These are phyloP conservation scores for Neoseiulus cucumeris DNA, from an alignment of 1,140 invertebrate genomes.

Conservation along the genomic window DNA sequence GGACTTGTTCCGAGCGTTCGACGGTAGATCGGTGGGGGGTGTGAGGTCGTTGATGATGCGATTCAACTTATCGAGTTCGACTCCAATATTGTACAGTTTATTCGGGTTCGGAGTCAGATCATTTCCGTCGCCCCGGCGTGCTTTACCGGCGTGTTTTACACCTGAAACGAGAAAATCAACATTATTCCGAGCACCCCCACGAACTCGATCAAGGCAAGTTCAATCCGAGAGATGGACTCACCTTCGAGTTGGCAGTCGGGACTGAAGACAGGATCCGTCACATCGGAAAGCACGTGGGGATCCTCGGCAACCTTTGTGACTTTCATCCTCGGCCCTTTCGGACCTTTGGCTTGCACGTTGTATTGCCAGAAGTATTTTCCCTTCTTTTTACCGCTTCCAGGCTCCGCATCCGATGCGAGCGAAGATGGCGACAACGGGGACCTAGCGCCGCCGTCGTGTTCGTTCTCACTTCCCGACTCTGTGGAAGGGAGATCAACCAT, in stretches of 20 bases:
- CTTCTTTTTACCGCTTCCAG: conserved; percentile 35
- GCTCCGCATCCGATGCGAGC: conserved; percentile 15
- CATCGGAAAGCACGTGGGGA: conserved; percentile 71
- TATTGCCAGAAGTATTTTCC: conserved; percentile 95
- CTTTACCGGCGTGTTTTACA: conserved; percentile 52
- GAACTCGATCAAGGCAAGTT: not conserved
- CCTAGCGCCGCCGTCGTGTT: conserved; percentile 36
- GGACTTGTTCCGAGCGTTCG: conserved; percentile 62
- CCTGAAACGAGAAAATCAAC: conserved; percentile 12
- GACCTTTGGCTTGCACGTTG: conserved; percentile 76
- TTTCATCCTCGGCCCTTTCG: conserved; percentile 12
- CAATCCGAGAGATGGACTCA: conserved; percentile 24
- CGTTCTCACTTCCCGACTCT: conserved; percentile 44
- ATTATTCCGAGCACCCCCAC: too few species aligned
- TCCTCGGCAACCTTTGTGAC: conserved; percentile 45
- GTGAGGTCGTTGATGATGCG: conserved; percentile 85
- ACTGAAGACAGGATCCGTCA: conserved; percentile 80
- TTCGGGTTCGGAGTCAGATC: conserved; percentile 83
- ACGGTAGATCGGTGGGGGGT: conserved; percentile 74
- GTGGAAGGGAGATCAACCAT: not conserved
- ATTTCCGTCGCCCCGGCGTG: conserved; percentile 88
- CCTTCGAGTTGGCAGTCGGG: conserved; percentile 65
- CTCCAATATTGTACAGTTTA: conserved; percentile 71
- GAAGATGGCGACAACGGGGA: conserved; percentile 11
- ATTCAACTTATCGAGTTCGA: conserved; percentile 76